A percentile compares a stretch with the other conserved stretches of the same genome.
phyloP scores from a whole-genome alignment of 2,113 vertebrate genomes.

The Spea bombifrons region DNA sequence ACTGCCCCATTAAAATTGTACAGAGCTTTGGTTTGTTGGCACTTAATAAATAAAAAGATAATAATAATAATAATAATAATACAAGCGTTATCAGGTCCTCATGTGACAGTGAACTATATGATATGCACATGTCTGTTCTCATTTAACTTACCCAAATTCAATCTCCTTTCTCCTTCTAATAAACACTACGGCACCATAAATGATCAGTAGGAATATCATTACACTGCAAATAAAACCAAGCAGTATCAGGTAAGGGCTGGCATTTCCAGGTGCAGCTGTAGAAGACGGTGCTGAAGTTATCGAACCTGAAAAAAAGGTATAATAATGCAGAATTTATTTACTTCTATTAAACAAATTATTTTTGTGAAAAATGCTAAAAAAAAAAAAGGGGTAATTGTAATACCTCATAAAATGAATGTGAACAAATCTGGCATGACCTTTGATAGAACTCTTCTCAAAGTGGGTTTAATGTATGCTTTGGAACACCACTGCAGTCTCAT shows the following conservation, averaged over 20 bases:
- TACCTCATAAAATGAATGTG: too few species aligned
- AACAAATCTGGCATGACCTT: too few species aligned
- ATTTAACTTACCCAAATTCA: conserved; percentile 73
- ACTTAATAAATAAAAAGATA: too few species aligned
- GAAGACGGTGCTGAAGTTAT: conserved; percentile 68
- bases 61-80: too few species aligned
- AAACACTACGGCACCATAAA: conserved; percentile 69
- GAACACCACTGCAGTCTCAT: too few species aligned
- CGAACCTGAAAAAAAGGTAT: conserved; percentile 55
- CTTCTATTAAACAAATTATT: not conserved
- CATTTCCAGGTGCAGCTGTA: conserved; percentile 62
- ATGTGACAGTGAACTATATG: not conserved
- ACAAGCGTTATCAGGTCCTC: too few species aligned
- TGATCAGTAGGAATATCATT: conserved; percentile 67
- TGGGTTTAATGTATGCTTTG: too few species aligned
- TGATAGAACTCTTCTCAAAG: too few species aligned
- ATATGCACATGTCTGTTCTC: not conserved
- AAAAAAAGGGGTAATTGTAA: too few species aligned
- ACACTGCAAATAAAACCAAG: conserved; percentile 74
- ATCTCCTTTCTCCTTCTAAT: conserved; percentile 69
- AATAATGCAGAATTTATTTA: not conserved
- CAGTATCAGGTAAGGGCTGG: conserved; percentile 64
- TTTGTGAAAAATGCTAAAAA: not conserved
- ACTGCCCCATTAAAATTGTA: too few species aligned
- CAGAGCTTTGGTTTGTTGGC: too few species aligned